Conservation (phyloP, 2,113 vertebrate species). For the Sclerurus mexicanus region DNA sequence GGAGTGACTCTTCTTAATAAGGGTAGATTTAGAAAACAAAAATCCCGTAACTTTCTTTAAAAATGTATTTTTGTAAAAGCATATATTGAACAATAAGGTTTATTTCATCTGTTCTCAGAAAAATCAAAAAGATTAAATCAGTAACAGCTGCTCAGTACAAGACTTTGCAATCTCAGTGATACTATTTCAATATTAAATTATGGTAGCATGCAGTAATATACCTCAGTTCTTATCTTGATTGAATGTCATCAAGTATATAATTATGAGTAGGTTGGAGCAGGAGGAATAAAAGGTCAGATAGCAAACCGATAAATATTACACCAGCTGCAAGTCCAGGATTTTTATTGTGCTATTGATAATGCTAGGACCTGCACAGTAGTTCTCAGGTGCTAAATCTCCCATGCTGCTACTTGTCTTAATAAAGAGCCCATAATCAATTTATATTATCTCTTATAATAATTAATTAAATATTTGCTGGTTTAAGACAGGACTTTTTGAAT, state of each 20-base stretch:
- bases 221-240: not conserved
- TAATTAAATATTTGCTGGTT: not conserved
- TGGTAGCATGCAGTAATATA: not conserved
- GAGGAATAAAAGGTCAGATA: not conserved
- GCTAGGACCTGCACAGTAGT: not conserved
- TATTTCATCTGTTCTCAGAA: not conserved
- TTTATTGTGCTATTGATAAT: not conserved
- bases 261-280: not conserved
- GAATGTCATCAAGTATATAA: not conserved
- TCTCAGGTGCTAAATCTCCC: not conserved
- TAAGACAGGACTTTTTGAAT: not conserved
- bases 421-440: not conserved
- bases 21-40: not conserved
- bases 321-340: not conserved
- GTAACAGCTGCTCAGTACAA: not conserved
- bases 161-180: not conserved
- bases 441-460: not conserved
- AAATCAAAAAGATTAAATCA: not conserved
- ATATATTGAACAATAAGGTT: accelerated
- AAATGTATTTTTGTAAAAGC: not conserved
- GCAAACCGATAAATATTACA: not conserved
- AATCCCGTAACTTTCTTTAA: not conserved
- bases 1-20: not conserved
- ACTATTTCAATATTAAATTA: not conserved
- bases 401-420: not conserved